Percentiles rank a stretch among this genome's conserved stretches.
phyloP scores from a whole-genome alignment of 1,140 invertebrate genomes.

The Oreohelix idahoensis region DNA sequence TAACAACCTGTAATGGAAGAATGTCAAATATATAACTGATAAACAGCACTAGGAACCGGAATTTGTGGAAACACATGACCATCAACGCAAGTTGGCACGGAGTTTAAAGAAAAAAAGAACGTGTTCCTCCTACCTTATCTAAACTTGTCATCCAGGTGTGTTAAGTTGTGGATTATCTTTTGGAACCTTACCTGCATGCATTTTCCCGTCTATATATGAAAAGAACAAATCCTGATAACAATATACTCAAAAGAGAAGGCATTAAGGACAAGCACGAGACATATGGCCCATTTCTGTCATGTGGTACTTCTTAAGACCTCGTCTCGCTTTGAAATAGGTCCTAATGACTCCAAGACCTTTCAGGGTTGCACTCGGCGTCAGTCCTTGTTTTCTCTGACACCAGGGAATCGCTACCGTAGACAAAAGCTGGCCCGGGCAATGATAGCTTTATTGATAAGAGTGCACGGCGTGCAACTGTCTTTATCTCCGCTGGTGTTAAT shows the following conservation, averaged over 20 bases:
- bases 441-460: slow-evolving; percentile 26
- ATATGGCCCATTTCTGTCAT: slow-evolving; percentile 4
- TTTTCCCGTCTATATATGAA: no score
- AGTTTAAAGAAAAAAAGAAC: no score
- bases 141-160: no score
- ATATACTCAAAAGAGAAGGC: neutral
- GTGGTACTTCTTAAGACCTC: slow-evolving; percentile 21
- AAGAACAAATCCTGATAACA: neutral
- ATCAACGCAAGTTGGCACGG: no score
- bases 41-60: no score
- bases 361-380: slow-evolving; percentile 17
- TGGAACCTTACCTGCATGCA: no score
- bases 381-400: slow-evolving; percentile 4
- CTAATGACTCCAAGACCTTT: slow-evolving; percentile 29
- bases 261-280: neutral
- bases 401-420: neutral
- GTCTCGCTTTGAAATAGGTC: slow-evolving; percentile 24
- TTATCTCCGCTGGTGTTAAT: slow-evolving; percentile 21
- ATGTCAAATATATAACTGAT: no score
- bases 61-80: no score
- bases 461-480: slow-evolving; percentile 26
- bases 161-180: no score
- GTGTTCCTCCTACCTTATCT: no score
- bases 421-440: slow-evolving; percentile 16
- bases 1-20: no score